Evolutionary conservation across 1,140 invertebrate genomes (phyloP), one percentile per base, ranked within the genome.

Genomic region (Venustaconcha ellipsiformis): DNA sequence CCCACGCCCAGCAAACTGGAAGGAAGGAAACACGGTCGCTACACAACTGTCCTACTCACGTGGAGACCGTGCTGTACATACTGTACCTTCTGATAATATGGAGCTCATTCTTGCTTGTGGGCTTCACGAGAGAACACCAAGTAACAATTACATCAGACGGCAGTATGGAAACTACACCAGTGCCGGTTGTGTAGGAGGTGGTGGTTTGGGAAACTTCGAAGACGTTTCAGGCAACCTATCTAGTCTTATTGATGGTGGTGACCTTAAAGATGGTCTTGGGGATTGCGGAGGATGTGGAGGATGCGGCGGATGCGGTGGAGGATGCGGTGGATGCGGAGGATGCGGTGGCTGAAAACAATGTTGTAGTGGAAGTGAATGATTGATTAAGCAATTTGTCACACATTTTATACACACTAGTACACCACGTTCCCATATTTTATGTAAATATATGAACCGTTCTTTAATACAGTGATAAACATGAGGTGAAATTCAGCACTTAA

Each of bases 41-140:
- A 56, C 56, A 1, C 37, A 48, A 48, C 0, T 48, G 37, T 13
- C 57, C 48, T 13, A 15, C 5, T 18, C 30, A 14, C n/a, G 67
- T 37, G 78, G 74, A 14, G 59, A 20, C 15, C 23, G 58, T 6
- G 12, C 67, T 30, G 72, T 84, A 11, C 12, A 62, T n/a, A 14
- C 68, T 26, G 67, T 84, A 23, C 80, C 87, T 1, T 84, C 82
- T 14, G 85, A 87, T 26, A 68, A 78, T 26, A 80, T 88, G 78
- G 64, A 71, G 11, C 79, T 86, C 65, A 71, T 86, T 17, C 69
- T 80, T 64, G 87, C 87, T 14, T 77, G 80, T 14, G 87, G 87
- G 2, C 83, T 80, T 37, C 23, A 82, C 14, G 65, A 76, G 30
- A 74, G 77, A 59, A 84, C 86, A 3, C 86, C 87, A 20, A 83